phyloP scores from a whole-genome alignment of 2,888 invertebrate genomes.

The Leptopilina myrica region DNA sequence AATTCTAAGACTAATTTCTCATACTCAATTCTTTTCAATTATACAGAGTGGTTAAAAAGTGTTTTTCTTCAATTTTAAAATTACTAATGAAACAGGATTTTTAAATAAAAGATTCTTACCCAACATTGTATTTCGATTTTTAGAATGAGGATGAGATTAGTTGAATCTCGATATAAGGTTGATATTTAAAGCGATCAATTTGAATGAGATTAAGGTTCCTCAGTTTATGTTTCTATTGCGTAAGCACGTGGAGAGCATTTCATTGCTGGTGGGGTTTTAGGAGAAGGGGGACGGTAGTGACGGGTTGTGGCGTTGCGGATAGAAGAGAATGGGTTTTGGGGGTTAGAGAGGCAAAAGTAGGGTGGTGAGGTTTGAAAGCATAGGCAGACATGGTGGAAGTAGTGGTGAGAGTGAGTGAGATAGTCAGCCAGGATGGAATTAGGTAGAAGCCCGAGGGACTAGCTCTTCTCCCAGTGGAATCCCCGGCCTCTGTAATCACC shows the following conservation, averaged over 20 bases:
- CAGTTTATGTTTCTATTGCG: conserved; percentile 50
- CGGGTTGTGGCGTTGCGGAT: conserved; percentile 38
- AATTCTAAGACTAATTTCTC: no score
- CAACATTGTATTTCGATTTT: neutral
- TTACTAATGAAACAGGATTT: no score
- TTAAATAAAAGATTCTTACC: no score
- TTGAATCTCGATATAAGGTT: neutral
- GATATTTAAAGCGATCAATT: conserved; percentile 45
- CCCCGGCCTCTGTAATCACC: conserved; percentile 74
- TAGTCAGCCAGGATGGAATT: conserved; percentile 75
- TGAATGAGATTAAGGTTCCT: conserved; percentile 55
- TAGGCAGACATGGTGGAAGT: conserved; percentile 50
- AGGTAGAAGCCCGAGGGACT: conserved; percentile 73
- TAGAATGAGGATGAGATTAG: neutral
- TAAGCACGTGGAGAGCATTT: conserved; percentile 47
- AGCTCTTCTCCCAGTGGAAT: conserved; percentile 68
- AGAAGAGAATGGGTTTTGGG: conserved; percentile 41
- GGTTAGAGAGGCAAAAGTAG: conserved; percentile 42
- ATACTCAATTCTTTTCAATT: no score
- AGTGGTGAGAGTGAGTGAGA: conserved; percentile 57
- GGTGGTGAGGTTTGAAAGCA: conserved; percentile 52
- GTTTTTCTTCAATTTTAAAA: no score
- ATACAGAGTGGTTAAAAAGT: no score
- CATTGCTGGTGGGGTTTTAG: neutral
- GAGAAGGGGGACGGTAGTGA: conserved; percentile 4